These are phyloP conservation scores for Drosophila mojavensis DNA, from an alignment of 1,140 invertebrate genomes.

Conservation along the genomic window DNA sequence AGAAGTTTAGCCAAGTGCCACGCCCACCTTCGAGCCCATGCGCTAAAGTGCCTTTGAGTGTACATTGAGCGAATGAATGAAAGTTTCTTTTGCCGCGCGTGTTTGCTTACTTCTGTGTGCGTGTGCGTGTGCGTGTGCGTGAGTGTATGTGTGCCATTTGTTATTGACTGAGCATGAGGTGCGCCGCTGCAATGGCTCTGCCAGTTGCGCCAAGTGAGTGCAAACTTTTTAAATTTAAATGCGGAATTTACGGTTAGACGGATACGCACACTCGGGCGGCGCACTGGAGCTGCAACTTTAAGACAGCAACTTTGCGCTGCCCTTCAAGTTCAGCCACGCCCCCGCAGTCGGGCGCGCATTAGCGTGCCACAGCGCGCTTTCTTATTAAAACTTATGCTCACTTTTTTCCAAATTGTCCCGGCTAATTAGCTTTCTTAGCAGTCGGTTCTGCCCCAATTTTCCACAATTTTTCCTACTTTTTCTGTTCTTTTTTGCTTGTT, in stretches of 20 bases:
- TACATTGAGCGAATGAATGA: constrained; percentile 71
- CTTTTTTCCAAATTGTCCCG: constrained; percentile 65
- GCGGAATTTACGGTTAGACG: constrained; percentile 48
- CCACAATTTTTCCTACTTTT: constrained; percentile 4
- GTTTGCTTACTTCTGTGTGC: constrained; percentile 27
- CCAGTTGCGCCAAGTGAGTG: constrained; percentile 55
- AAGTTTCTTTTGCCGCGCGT: constrained; percentile 47
- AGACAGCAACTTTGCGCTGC: constrained; percentile 54
- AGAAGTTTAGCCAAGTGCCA: constrained; percentile 58
- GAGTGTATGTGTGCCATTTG: constrained; percentile 23
- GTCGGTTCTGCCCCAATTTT: constrained; percentile 5
- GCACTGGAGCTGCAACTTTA: constrained; percentile 40
- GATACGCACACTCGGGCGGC: background rate
- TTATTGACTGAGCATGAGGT: constrained; percentile 68
- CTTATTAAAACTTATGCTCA: constrained; percentile 64
- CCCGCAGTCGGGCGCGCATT: constrained; percentile 32
- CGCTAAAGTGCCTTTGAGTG: constrained; percentile 68
- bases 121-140: constrained; percentile 15
- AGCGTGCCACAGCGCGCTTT: constrained; percentile 30
- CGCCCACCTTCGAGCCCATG: background rate
- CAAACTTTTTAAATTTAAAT: constrained; percentile 79
- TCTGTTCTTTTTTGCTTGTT: too few relatives aligned
- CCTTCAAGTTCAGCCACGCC: constrained; percentile 24
- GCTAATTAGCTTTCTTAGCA: constrained; percentile 67
- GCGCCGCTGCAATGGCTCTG: constrained; percentile 29